These are phyloP conservation scores for Hippocampus kuda DNA, from an alignment of 2,797 vertebrate genomes.

Conservation along the genomic window DNA sequence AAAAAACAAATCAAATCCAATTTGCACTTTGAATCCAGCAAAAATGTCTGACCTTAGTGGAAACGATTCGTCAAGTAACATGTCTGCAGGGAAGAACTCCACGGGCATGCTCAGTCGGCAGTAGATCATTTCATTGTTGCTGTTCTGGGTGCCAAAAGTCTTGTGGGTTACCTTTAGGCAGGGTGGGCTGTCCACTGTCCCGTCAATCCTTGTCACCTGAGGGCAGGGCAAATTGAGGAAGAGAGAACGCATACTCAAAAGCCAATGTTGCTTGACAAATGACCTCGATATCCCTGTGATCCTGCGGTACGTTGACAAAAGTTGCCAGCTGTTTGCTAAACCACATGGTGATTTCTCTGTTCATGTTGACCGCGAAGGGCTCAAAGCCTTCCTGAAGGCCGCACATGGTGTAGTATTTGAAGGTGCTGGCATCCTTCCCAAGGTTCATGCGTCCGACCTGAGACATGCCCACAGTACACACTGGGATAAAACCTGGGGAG, in stretches of 20 bases:
- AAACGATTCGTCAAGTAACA: constrained; percentile 66
- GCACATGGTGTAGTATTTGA: constrained; percentile 97
- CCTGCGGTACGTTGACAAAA: constrained; percentile 82
- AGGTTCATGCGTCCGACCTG: constrained; percentile 94
- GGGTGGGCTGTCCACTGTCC: constrained; percentile 87
- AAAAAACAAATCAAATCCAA: neutral
- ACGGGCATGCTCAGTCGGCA: constrained; percentile 93
- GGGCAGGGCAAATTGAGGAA: neutral
- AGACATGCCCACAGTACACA: constrained; percentile 84
- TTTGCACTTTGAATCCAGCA: neutral
- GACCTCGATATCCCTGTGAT: constrained; percentile 86
- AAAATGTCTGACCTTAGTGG: constrained; percentile 69
- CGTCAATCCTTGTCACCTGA: constrained; percentile 90
- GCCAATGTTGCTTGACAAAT: too few relatives aligned
- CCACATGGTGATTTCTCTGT: constrained; percentile 96
- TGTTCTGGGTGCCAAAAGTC: constrained; percentile 93
- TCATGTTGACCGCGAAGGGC: constrained; percentile 97
- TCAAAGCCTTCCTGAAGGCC: constrained; percentile 98
- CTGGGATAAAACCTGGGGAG: constrained; percentile 84
- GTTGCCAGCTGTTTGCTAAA: constrained; percentile 98
- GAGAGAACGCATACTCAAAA: too few relatives aligned
- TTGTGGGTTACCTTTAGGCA: constrained; percentile 95
- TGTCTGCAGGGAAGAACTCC: constrained; percentile 75
- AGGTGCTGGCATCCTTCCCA: constrained; percentile 88
- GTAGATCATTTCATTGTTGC: constrained; percentile 86